These are phyloP conservation scores for Pogonus chalceus DNA, from an alignment of 1,140 invertebrate genomes.

Conservation along the genomic window DNA sequence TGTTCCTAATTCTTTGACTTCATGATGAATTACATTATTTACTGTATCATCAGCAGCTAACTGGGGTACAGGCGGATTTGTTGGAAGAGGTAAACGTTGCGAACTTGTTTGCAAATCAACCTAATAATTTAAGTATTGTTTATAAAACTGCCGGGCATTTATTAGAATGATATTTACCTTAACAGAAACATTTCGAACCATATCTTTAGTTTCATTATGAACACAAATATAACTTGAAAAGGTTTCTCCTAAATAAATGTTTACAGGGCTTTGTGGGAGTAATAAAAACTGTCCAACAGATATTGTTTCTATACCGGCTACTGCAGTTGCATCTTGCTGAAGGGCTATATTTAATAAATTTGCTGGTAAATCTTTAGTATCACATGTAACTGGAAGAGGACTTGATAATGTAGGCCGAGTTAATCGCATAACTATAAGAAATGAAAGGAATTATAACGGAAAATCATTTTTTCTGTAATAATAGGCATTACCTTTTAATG, in stretches of 20 bases:
- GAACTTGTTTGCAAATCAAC: constrained; percentile 88
- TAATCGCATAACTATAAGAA: constrained; percentile 75
- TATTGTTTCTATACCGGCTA: constrained; percentile 70
- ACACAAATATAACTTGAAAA: constrained; percentile 97
- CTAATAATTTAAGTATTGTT: constrained; percentile 33
- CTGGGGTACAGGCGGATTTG: constrained; percentile 50
- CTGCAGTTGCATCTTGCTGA: constrained; percentile 64
- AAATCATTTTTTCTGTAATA: neutral
- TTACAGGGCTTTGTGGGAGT: constrained; percentile 91
- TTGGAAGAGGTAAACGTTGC: constrained; percentile 68
- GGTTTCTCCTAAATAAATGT: constrained; percentile 78
- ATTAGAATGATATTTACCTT: constrained; percentile 44
- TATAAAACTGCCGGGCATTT: constrained; percentile 9
- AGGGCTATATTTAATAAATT: constrained; percentile 66
- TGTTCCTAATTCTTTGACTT: constrained; percentile 95
- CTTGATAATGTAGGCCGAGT: constrained; percentile 77
- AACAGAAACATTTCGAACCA: constrained; percentile 69
- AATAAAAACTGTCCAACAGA: constrained; percentile 81
- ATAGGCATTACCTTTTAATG: constrained; percentile 26
- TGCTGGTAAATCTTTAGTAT: constrained; percentile 73
- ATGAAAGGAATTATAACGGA: neutral
- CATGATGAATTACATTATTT: constrained; percentile 93
- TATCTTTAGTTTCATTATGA: constrained; percentile 83
- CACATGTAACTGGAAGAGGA: constrained; percentile 67
- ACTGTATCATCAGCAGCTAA: constrained; percentile 76